Percentiles rank a stretch among this genome's conserved stretches.
Conservation (phyloP, 2,113 vertebrate species). For the Dipodomys merriami region DNA sequence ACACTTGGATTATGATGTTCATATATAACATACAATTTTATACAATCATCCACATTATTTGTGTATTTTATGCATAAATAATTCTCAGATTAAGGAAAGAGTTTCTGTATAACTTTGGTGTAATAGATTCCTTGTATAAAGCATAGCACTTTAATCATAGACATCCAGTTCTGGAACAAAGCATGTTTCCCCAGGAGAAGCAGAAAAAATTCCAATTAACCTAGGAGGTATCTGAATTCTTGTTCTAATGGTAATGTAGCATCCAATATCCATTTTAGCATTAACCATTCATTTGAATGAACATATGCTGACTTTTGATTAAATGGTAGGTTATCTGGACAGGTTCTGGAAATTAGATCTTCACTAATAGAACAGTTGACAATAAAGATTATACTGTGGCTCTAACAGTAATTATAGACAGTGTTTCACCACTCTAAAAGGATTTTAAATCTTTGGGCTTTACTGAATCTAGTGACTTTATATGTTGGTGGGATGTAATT, state of each 20-base stretch:
- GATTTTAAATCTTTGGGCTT: background rate
- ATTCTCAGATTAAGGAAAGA: background rate
- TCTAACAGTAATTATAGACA: background rate
- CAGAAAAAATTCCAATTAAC: conserved; percentile 25
- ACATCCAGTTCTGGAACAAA: background rate
- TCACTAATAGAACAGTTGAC: background rate
- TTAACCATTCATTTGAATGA: conserved; percentile 53
- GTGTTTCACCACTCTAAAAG: background rate
- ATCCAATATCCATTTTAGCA: background rate
- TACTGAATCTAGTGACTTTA: background rate
- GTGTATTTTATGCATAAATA: background rate
- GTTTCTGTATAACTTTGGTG: background rate
- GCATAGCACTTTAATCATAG: background rate
- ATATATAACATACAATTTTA: background rate
- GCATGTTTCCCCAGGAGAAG: background rate
- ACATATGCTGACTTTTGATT: background rate
- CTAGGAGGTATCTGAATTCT: background rate
- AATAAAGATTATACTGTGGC: background rate
- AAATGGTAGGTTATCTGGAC: background rate
- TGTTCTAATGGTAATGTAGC: conserved; percentile 28
- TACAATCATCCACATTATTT: background rate
- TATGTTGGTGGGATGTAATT: background rate
- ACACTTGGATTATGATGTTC: background rate
- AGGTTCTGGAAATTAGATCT: background rate
- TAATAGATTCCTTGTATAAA: background rate